A percentile compares a stretch with the other conserved stretches of the same genome.
Evolutionary conservation across 2,888 invertebrate genomes (phyloP).

Genomic region (Helobdella robusta): DNA sequence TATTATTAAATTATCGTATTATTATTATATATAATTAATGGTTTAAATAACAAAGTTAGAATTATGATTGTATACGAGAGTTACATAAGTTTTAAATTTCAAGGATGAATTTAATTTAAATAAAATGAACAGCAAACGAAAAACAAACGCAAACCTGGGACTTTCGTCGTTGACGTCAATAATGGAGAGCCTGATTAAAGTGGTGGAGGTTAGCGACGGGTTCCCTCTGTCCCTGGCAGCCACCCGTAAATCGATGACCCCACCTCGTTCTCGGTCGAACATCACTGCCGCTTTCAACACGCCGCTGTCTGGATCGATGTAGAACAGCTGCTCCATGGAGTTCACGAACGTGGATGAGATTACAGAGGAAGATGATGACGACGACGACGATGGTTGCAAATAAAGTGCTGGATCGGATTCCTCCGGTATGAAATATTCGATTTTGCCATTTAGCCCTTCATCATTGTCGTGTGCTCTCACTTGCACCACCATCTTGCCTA

Average conservation of each 20-base stretch:
- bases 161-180: slow-evolving; percentile 13
- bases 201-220: slow-evolving; percentile 28
- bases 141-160: no score
- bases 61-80: no score
- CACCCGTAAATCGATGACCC: slow-evolving; percentile 65
- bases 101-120: no score
- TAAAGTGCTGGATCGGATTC: not conserved
- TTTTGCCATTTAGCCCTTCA: slow-evolving; percentile 23
- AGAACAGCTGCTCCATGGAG: slow-evolving; percentile 53
- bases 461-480: slow-evolving; percentile 32
- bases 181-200: slow-evolving; percentile 23
- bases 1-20: no score
- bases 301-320: slow-evolving; percentile 67
- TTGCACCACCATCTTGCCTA: slow-evolving; percentile 27
- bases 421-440: slow-evolving; percentile 29
- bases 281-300: slow-evolving; percentile 67
- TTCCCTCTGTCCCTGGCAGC: slow-evolving; percentile 31
- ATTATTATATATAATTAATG: no score
- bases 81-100: no score
- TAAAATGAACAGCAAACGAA: no score
- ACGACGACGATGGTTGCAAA: no score
- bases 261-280: slow-evolving; percentile 78
- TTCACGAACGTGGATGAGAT: not conserved
- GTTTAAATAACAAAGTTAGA: no score
- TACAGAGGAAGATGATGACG: no score